A percentile compares a stretch with the other conserved stretches of the same genome.
phyloP scores from a whole-genome alignment of 2,113 vertebrate species.

The Protobothrops mucrosquamatus region DNA sequence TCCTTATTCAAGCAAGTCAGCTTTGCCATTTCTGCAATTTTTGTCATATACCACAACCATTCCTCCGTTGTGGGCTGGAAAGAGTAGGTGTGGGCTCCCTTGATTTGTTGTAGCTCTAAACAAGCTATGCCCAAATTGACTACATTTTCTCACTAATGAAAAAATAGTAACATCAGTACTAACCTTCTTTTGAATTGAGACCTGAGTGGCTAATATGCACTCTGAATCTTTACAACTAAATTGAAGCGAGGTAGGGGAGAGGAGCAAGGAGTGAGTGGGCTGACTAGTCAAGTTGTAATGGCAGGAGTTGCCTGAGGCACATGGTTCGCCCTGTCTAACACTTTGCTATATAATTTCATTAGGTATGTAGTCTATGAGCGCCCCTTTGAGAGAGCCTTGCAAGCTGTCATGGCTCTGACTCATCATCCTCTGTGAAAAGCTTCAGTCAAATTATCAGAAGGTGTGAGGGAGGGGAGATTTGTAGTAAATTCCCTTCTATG shows the following conservation, averaged over 20 bases:
- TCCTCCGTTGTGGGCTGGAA: not conserved
- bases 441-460: conserved; percentile 31
- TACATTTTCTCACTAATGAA: not conserved
- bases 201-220: not conserved
- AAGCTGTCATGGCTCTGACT: not conserved
- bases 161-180: not conserved
- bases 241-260: too few species aligned
- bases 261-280: too few species aligned
- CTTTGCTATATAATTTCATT: not conserved
- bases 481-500: conserved; percentile 35
- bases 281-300: not conserved
- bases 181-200: not conserved
- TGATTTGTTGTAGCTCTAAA: not conserved
- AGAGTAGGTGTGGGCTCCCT: too few species aligned
- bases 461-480: not conserved
- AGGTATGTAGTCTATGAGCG: not conserved
- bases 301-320: not conserved
- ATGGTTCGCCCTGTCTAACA: not conserved
- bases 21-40: not conserved
- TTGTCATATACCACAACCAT: not conserved
- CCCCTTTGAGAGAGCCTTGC: conserved; percentile 15
- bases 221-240: not conserved
- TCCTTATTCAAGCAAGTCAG: not conserved
- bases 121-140: not conserved
- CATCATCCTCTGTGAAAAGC: conserved; percentile 9